Base-by-base conservation (phyloP, 2,797 vertebrate genomes). In the Hoplostethus mediterraneus region DNA sequence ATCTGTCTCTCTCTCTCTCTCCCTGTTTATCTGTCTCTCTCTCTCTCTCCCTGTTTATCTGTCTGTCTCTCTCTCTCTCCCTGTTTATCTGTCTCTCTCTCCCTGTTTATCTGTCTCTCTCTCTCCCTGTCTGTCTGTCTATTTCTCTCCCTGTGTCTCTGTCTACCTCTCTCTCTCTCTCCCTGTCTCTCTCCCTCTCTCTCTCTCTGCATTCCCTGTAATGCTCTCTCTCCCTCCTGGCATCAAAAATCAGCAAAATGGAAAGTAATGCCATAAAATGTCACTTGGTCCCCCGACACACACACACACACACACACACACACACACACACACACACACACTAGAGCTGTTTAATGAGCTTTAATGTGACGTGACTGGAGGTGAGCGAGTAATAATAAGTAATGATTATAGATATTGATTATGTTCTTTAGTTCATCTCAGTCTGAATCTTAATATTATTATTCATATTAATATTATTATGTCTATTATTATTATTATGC, bases 331-430 rank as follows among this genome's bases (percentile, higher is more conserved):
- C 44, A 33, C 45, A 42, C 63, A 65, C 45, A 65, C 38, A 38
- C 33, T 33, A 33, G 33, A 81, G 71, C 77, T 82, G 77, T 82
- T 86, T 86, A 86, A 86, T 83, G 80, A 82, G 71, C 64, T 73
- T 73, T 86, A 83, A 86, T 86, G 80, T 80, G 79, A 65, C 33
- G 47, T 70, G 62, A 56, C 75, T 78, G 77, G 71, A 80, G 73
- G 77, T 6, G 51, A 64, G 63, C 28, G 63, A 52, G 77, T 74
- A 33, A 33, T 33, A 33, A 33, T 33, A 33, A 33, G 4, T 33
- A 33, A 33, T 33, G 6, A 6, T 33, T 33, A 33, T 33, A 33
- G 33, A 33, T 33, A 33, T 33, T 33, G 33, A 11, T 11, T 45
- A 14, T 53, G 21, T 53, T n/a, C 25, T 9, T 33, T 6, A 33